These are phyloP conservation scores for Brachylomia viminalis DNA, from an alignment of 2,888 invertebrate species.

Conservation along the genomic window DNA sequence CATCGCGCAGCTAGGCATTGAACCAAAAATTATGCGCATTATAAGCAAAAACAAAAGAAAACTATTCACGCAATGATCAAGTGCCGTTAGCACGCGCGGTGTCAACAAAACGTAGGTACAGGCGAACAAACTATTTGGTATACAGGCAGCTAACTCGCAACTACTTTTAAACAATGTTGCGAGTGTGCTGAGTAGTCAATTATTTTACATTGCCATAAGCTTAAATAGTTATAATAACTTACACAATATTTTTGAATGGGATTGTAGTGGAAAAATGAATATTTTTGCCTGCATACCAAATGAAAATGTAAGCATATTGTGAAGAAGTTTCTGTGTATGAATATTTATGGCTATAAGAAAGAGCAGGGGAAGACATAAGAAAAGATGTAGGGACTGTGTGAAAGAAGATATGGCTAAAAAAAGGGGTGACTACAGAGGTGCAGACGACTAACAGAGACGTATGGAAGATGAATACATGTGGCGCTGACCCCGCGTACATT, in stretches of 20 bases:
- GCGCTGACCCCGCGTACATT: not conserved
- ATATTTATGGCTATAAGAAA: not conserved
- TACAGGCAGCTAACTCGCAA: not conserved
- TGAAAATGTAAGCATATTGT: not conserved
- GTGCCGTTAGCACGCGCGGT: conserved; percentile 42
- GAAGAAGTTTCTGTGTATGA: not conserved
- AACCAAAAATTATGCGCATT: conserved; percentile 60
- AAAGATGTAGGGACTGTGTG: not conserved
- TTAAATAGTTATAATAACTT: not conserved
- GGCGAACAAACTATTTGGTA: not conserved
- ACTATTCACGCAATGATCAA: conserved; percentile 56
- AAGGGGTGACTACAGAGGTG: not conserved
- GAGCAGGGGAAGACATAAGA: not conserved
- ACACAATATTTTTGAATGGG: no score
- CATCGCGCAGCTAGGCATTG: conserved; percentile 36
- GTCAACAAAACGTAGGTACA: conserved; percentile 45
- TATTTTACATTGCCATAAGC: not conserved
- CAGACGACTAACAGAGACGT: no score
- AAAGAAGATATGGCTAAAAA: not conserved
- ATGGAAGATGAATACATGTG: not conserved
- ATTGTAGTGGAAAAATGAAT: no score
- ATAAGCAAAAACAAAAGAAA: conserved; percentile 47
- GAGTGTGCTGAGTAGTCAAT: no score
- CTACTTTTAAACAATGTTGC: not conserved
- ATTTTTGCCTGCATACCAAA: not conserved